phyloP scores from a whole-genome alignment of 2,888 invertebrate species.

The Thereva nobilitata region DNA sequence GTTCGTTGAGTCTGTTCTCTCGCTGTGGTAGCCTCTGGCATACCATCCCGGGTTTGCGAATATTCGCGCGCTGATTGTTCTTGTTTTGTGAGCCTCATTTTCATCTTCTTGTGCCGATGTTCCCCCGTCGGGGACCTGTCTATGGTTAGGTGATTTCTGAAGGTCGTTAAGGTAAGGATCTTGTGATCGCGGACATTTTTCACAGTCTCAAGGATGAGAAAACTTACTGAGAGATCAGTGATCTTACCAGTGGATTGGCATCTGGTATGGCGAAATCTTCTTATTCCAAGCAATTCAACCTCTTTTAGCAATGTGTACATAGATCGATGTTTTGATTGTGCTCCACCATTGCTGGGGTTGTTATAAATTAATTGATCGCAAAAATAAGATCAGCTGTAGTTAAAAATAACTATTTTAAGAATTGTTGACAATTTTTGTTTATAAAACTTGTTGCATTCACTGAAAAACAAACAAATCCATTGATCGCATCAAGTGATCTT shows the following conservation, averaged over 20 bases:
- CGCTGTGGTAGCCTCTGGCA: constrained; percentile 8
- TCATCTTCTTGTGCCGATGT: constrained; percentile 30
- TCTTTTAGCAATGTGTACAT: neutral
- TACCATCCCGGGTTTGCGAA: constrained; percentile 5
- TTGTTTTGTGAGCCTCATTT: constrained; percentile 29
- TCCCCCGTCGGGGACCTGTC: neutral
- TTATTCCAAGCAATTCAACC: too few species aligned
- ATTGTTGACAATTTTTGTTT: too few species aligned
- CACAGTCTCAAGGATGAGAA: constrained; percentile 27
- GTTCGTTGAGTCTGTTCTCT: neutral
- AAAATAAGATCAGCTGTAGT: too few species aligned
- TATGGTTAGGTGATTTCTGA: constrained; percentile 18
- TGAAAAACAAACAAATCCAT: too few species aligned
- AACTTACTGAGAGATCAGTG: constrained; percentile 13
- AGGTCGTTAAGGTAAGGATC: constrained; percentile 33
- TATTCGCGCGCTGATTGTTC: constrained; percentile 31
- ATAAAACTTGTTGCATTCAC: too few species aligned
- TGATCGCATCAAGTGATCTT: too few species aligned
- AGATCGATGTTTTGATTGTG: constrained; percentile 19
- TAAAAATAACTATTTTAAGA: too few species aligned
- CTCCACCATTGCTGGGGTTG: constrained; percentile 8
- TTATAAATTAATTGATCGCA: constrained; percentile 23
- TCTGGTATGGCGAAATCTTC: too few species aligned
- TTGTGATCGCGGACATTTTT: constrained; percentile 28
- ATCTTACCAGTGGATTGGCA: constrained; percentile 26